Conservation (phyloP, 2,797 vertebrate genomes). For the Tarsius wallacei region DNA sequence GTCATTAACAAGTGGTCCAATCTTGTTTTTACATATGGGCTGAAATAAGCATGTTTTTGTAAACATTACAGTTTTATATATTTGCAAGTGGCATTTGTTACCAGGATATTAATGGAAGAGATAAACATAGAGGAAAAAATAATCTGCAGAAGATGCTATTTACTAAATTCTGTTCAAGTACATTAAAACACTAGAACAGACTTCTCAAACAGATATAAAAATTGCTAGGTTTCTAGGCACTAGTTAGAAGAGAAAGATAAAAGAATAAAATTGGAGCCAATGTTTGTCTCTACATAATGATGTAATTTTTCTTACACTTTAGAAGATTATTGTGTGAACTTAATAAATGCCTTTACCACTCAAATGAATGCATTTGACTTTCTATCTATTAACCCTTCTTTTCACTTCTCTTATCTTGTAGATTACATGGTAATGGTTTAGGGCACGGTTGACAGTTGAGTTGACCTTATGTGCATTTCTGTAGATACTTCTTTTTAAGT, state of each 20-base stretch:
- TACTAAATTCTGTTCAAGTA: background rate
- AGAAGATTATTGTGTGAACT: background rate
- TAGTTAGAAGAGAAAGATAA: background rate
- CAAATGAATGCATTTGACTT: conserved; percentile 29
- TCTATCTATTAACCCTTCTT: background rate
- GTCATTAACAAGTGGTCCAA: background rate
- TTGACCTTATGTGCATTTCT: background rate
- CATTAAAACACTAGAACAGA: no score
- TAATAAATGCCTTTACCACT: conserved; percentile 24
- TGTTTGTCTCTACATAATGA: background rate
- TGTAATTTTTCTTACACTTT: conserved; percentile 32
- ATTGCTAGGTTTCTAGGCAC: background rate
- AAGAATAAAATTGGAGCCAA: background rate
- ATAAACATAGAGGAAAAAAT: background rate
- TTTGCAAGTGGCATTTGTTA: conserved; percentile 4
- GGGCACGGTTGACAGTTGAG: background rate
- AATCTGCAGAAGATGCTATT: background rate
- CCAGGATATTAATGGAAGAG: background rate
- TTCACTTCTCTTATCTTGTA: background rate
- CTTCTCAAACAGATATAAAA: no score
- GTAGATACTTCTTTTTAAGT: background rate
- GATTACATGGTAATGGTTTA: background rate
- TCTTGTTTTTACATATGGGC: background rate
- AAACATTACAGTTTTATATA: background rate
- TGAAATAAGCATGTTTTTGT: conserved; percentile 51